Evolutionary conservation across 2,113 vertebrate genomes (phyloP), one percentile per base, ranked within the genome.

Genomic region (Anthoscopus minutus): DNA sequence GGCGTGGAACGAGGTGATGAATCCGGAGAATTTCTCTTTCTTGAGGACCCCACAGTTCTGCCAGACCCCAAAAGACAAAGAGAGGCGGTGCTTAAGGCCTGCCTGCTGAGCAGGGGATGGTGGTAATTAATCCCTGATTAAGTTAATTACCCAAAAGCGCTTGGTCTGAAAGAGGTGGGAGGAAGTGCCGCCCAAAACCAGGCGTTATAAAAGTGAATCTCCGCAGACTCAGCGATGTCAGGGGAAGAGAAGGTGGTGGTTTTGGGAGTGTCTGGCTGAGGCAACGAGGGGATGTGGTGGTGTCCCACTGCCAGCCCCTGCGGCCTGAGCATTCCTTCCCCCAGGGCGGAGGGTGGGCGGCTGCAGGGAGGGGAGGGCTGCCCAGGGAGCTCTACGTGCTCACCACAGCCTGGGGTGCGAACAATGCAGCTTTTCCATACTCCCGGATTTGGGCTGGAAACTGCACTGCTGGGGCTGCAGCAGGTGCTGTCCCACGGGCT

Each of bases 181-280:
- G 5, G 54, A 18, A 81, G 22, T 20, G 48, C 57, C 13, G 11
- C 28, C 28, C 71, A 28, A 64, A 66, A 2, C 10, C 17, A 13
- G 53, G 27, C 44, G 24, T 71, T 60, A 57, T 25, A 74, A 64
- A 77, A 37, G 38, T 2, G 6, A 78, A 56, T 44, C 10, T n/a
- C 54, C 5, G 8, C 38, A 72, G 35, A 15, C 11, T 18, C 3
- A 21, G 38, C 0, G 1, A 3, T 18, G 13, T 2, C 1, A 10
- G 44, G 40, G 15, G 4, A 44, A n/a, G 11, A 13, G 5, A 13
- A 22, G 15, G 4, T 2, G 10, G 7, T 1, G 7, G 5, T 28
- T 84, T 60, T 47, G 37, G 22, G 47, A 38, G 13, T 11, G 20
- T 5, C 31, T 5, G 28, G 11, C 25, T 86, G 45, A 1, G 2